These are phyloP conservation scores for Lepetodrilus schrolli DNA, from an alignment of 2,888 invertebrate species.

Conservation along the genomic window DNA sequence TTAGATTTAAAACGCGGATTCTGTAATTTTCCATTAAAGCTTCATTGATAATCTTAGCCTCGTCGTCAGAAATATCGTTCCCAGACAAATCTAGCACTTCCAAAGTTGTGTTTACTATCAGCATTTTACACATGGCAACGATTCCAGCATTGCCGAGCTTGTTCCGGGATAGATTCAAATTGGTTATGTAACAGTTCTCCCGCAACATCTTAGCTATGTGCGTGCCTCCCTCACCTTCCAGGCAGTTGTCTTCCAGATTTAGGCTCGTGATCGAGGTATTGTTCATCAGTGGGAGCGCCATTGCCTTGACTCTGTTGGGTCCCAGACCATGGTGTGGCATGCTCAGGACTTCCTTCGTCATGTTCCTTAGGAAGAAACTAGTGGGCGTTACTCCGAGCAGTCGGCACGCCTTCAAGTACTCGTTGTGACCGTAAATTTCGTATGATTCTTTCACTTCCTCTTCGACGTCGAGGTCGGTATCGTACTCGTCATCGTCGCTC, in stretches of 20 bases:
- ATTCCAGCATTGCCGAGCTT: slow-evolving; percentile 54
- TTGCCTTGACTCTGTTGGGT: slow-evolving; percentile 62
- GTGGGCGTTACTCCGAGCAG: slow-evolving; percentile 56
- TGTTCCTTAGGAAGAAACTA: slow-evolving; percentile 65
- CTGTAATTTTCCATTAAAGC: slow-evolving; percentile 54
- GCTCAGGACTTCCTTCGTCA: slow-evolving; percentile 51
- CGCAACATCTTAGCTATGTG: slow-evolving; percentile 63
- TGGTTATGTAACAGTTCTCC: slow-evolving; percentile 68
- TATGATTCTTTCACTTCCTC: slow-evolving; percentile 44
- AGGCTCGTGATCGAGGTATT: slow-evolving; percentile 61
- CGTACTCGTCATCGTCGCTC: slow-evolving; percentile 19
- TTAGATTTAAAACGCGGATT: slow-evolving; percentile 75
- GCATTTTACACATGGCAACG: slow-evolving; percentile 52
- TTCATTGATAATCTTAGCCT: not conserved
- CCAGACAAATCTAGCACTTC: slow-evolving; percentile 56
- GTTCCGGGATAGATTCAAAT: slow-evolving; percentile 62
- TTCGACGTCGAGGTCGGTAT: slow-evolving; percentile 20
- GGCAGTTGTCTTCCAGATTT: slow-evolving; percentile 69
- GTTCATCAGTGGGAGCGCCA: slow-evolving; percentile 61
- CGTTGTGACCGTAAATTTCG: slow-evolving; percentile 49
- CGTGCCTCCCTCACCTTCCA: slow-evolving; percentile 62
- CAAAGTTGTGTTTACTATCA: slow-evolving; percentile 59
- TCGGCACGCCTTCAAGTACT: slow-evolving; percentile 57
- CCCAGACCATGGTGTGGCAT: slow-evolving; percentile 69
- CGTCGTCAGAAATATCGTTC: slow-evolving; percentile 33